Base-by-base conservation (phyloP, 2,888 invertebrate genomes). In the Trichogramma evanescens region DNA sequence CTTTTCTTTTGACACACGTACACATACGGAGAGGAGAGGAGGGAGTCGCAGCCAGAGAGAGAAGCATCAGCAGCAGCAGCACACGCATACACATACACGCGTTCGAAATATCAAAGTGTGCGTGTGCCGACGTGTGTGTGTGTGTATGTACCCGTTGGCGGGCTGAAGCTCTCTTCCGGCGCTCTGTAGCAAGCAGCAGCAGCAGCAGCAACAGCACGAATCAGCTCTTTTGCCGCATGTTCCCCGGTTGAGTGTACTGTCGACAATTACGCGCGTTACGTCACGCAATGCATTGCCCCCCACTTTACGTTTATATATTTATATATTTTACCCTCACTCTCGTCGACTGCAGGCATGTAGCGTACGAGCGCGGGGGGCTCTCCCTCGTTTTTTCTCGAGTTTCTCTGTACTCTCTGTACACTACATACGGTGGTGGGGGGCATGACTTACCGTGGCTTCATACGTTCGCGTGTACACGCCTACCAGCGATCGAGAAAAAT, bases 241-340 rank as follows among this genome's bases (percentile, higher is more conserved):
- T 72, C 67, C 65, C 75, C 76, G 72, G 72, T 67, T 72, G 68
- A 66, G 69, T 70, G 75, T 74, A 74, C 74, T 70, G 68, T 69
- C 69, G 70, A 76, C 75, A 76, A 76, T 76, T 76, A 74, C 75
- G 74, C 69, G 69, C 70, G 72, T 74, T 73, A 73, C 73, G 71
- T 75, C 72, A 74, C 69, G 70, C 26, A 26, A 26, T 26, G 26
- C 26, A 26, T 26, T 26, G 26, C 26, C 26, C 26, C 26, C 26
- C 26, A 26, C 26, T 26, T 26, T 26, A 26, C 26, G 26, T 26
- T 26, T 26, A 26, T 26, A 26, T 26, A 26, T 26, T 26, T 26
- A 26, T 26, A 26, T 26, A 26, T 26, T 26, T 26, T 26, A 26
- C 26, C 26, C 26, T 26, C 26, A 26, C 26, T 26, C 26, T 26